A percentile compares a stretch with the other conserved stretches of the same genome.
Evolutionary conservation across 2,797 vertebrate genomes (phyloP).

Genomic region (Peromyscus nudipes): DNA sequence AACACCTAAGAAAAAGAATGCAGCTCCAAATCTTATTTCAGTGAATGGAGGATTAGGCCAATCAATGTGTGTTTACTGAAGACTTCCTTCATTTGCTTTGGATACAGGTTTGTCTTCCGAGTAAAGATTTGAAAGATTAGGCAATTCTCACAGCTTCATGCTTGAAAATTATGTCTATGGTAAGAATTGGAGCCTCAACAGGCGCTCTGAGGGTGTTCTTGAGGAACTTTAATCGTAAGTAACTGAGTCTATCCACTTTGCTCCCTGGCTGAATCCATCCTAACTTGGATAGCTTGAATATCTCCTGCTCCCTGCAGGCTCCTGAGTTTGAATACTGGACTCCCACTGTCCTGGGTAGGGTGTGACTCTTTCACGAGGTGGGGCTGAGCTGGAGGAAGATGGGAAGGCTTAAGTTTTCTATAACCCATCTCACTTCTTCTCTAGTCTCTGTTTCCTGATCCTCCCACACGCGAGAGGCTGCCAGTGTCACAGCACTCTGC

Average conservation of each 20-base stretch:
- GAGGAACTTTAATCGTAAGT: not conserved
- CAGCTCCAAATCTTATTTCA: not conserved
- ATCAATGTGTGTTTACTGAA: not conserved
- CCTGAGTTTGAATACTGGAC: not conserved
- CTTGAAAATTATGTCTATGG: not conserved
- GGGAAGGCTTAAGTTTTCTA: not conserved
- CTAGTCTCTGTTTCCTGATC: not conserved
- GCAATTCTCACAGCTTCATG: not conserved
- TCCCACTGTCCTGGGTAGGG: too few relatives aligned
- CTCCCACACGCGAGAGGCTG: not conserved
- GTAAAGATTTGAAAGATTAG: not conserved
- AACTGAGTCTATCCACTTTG: not conserved
- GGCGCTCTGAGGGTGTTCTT: not conserved
- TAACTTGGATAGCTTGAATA: not conserved
- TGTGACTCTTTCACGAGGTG: not conserved
- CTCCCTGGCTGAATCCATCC: not conserved
- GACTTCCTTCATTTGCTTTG: not conserved
- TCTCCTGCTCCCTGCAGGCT: not conserved
- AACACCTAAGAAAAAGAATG: not conserved
- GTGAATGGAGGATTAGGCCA: not conserved
- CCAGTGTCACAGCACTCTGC: too few relatives aligned
- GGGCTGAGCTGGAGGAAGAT: not conserved
- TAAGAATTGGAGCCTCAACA: slow-evolving; percentile 30
- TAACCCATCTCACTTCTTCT: not conserved
- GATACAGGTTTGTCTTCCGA: not conserved